Conservation (phyloP, 2,888 invertebrate genomes). For the Ophioninae sp. region DNA sequence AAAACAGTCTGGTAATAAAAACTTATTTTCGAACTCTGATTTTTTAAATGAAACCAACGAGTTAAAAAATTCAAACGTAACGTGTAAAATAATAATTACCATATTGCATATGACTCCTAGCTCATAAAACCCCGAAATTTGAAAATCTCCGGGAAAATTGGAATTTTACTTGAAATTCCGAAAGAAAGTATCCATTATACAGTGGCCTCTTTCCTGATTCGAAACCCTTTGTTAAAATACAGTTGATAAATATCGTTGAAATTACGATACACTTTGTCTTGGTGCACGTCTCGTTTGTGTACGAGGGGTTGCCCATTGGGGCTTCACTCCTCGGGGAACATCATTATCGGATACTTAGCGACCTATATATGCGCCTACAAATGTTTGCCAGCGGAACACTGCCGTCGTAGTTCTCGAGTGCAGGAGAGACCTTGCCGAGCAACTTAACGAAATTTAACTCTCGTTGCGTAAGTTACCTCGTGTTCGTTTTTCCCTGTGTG, state of each 20-base stretch:
- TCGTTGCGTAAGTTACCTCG: conserved; percentile 55
- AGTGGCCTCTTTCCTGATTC: too few relatives aligned
- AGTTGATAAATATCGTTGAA: conserved; percentile 4
- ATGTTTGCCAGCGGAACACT: conserved; percentile 38
- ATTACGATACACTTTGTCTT: too few relatives aligned
- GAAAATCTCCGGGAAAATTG: too few relatives aligned
- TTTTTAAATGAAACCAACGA: too few relatives aligned
- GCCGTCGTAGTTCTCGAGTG: conserved; percentile 19
- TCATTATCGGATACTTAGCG: conserved; percentile 54
- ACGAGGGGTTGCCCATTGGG: conserved; percentile 52
- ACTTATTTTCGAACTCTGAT: too few relatives aligned
- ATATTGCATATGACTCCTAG: too few relatives aligned
- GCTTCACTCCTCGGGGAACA: conserved; percentile 53
- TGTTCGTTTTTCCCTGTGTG: conserved; percentile 4
- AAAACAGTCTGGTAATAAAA: too few relatives aligned
- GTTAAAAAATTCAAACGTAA: too few relatives aligned
- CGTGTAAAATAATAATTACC: too few relatives aligned
- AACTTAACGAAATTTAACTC: conserved; percentile 62
- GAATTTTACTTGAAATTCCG: too few relatives aligned
- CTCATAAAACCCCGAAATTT: too few relatives aligned
- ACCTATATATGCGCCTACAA: conserved; percentile 17
- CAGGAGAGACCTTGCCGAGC: conserved; percentile 54
- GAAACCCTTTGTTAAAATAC: neutral
- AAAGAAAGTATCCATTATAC: too few relatives aligned
- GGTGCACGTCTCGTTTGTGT: conserved; percentile 1